These are phyloP conservation scores for Pundamilia nyererei DNA, from an alignment of 2,113 vertebrate genomes.

Conservation along the genomic window DNA sequence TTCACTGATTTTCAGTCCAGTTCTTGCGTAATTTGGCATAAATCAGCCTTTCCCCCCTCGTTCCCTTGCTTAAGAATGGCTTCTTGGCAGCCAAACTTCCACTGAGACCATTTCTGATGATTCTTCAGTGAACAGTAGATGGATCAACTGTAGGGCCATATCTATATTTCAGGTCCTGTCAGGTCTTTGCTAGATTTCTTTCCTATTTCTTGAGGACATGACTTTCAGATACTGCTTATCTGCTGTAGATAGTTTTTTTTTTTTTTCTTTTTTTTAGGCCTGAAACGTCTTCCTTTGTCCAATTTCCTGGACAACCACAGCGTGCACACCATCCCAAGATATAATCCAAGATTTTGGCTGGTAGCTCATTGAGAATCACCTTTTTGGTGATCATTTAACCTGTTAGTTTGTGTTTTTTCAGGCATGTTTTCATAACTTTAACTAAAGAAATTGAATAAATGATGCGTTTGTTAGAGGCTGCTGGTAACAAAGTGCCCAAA, in stretches of 20 bases:
- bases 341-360: not conserved
- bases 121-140: not conserved
- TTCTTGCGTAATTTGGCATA: not conserved
- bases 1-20: not conserved
- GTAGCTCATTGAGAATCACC: not conserved
- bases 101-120: not conserved
- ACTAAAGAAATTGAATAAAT: not conserved
- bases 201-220: not conserved
- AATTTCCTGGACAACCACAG: not conserved
- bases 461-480: not conserved
- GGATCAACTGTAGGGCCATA: not conserved
- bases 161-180: not conserved
- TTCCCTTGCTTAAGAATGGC: not conserved
- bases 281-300: not conserved
- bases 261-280: not conserved
- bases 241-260: not conserved
- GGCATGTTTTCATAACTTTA: not conserved
- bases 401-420: not conserved
- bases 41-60: not conserved
- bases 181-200: fast-evolving
- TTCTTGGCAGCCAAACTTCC: not conserved
- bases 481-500: not conserved
- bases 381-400: fast-evolving
- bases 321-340: not conserved
- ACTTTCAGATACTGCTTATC: not conserved